Base-by-base conservation (phyloP, 2,113 vertebrate genomes). In the Chloroceryle aenea region DNA sequence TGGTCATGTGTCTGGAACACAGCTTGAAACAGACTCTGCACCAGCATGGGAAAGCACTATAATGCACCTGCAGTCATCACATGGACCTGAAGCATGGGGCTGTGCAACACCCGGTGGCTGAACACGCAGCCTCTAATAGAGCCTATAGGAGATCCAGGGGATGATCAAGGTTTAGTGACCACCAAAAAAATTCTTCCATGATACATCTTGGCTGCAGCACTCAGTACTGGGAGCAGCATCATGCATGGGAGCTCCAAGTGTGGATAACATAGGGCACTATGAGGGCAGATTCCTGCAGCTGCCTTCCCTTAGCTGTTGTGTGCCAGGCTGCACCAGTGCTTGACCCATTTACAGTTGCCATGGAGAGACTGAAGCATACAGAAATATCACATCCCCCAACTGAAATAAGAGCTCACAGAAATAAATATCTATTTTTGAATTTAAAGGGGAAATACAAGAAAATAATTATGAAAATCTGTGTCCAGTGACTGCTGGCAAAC, bases 291-390 rank as follows among this genome's bases (percentile, higher is more conserved):
- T 52, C 22, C 64, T 73, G 48, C 64, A 84, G 32, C 72, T 84
- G 36, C 45, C 25, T 96, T 89, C 71, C 43, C 36, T 50, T 15
- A 87, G 52, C 47, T 89, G 47, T 58, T 30, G 4, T 47, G 50
- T 63, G 55, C 75, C 58, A 59, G 53, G 32, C 67, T 94, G 71
- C 67, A n/a, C 75, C 7, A 4, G 10, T 61, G 40, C 53, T 52
- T 91, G 87, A 89, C 78, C 85, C 67, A 83, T 94, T 95, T 91
- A 83, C 73, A 88, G 87, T 90, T 91, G 82, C 90, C 77, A 81
- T 89, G 88, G 90, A 92, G 90, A 96, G 63, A 66, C 32, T 45
- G 52, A 77, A 93, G 82, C 8, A 5, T 56, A 47, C 23, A 71
- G 83, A 81, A 81, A 48, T 63, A 88, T 62, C 67, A n/a, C 14